Evolutionary conservation across 1,140 invertebrate species (phyloP).

Genomic region (Eriocheir sinensis): DNA sequence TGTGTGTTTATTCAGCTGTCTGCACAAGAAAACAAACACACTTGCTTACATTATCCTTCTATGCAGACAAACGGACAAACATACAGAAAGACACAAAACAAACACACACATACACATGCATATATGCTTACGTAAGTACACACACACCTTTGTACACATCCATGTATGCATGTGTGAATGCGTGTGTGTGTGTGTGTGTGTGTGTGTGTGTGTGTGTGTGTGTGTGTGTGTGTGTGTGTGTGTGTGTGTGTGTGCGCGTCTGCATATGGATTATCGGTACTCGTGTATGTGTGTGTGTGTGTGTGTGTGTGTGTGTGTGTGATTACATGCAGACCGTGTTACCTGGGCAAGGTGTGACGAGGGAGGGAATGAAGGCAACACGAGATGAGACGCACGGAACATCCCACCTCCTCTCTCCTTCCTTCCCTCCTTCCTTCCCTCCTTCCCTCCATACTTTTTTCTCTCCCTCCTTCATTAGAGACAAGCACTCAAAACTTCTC

Average conservation of each 20-base stretch:
- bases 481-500: constrained; percentile 7
- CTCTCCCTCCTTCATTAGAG: constrained; percentile 11
- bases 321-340: background rate
- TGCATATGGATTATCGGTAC: constrained; percentile 11
- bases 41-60: background rate
- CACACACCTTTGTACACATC: no score
- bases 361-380: background rate
- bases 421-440: background rate
- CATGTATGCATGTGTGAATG: background rate
- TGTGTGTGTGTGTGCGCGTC: no score
- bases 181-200: constrained; percentile 26
- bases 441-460: background rate
- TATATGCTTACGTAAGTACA: no score
- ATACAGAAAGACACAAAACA: background rate
- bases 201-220: constrained; percentile 36
- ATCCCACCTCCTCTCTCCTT: background rate
- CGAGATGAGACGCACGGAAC: background rate
- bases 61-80: background rate
- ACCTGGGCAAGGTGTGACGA: background rate
- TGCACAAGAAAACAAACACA: constrained; percentile 16
- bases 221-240: constrained; percentile 42
- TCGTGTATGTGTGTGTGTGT: no score
- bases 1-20: background rate
- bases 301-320: no score
- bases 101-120: no score